Base-by-base conservation (phyloP, 2,113 vertebrate species). In the Microcebus jonahi region DNA sequence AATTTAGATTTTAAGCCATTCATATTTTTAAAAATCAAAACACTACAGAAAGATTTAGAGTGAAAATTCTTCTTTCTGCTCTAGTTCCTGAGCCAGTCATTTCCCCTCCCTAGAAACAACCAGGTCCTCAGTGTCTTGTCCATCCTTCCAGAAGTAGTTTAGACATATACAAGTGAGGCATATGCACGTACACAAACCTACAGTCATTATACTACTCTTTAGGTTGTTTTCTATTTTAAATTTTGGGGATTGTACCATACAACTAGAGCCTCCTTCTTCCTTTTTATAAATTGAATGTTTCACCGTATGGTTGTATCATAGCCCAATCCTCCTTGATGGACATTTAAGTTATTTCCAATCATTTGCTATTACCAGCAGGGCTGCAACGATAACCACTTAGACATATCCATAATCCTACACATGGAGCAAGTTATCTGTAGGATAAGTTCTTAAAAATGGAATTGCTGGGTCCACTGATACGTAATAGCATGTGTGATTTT, bases 1-100 rank as follows among this genome's bases (percentile, higher is more conserved):
- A 92, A 77, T 91, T 91, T 95, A 1, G 53, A 21, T 88, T 95
- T 87, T 90, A 95, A 96, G 9, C 12, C 20, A 73, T 77, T 92
- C 34, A 27, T 77, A 25, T 92, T 8, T 88, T 31, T 92, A 39
- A 97, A 98, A 89, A 45, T 65, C 2, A 23, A 80, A 92, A 61
- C 14, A 79, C 21, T 85, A 7, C 11, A 39, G 1, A 59, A 88
- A n/a, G 59, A 53, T 39, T 42, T 89, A 42, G 1, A 63, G 27
- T 79, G 59, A 84, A 68, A 57, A 50, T 27, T 87, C 6, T 70
- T 65, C 55, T 39, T 84, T 11, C 34, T 90, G 0, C 1, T 11
- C 36, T 31, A 50, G 3, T 45, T 91, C n/a, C 55, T 36, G 9
- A 63, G 29, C 12, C 23, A 34, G 18, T 29, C 17, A 77, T 13